These are phyloP conservation scores for Gnathonemus echidnorhynchus DNA, from an alignment of 2,113 vertebrate genomes.

Conservation along the genomic window DNA sequence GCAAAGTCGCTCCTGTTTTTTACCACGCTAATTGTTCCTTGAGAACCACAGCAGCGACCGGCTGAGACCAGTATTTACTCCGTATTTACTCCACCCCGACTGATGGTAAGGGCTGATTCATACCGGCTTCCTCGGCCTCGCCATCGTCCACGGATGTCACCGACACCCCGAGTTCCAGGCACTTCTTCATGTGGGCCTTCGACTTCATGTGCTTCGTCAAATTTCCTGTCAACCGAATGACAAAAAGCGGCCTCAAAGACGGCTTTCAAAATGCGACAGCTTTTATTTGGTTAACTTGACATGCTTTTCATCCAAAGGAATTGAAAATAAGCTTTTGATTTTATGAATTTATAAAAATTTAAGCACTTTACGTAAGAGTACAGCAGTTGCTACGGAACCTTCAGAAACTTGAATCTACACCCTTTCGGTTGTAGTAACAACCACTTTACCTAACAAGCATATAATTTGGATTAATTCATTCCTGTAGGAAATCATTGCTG, in stretches of 20 bases:
- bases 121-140: conserved; percentile 87
- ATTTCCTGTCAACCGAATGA: conserved; percentile 70
- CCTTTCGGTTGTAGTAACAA: neutral
- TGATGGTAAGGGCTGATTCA: conserved; percentile 24
- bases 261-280: neutral
- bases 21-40: conserved; percentile 34
- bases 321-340: neutral
- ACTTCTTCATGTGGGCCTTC: conserved; percentile 99
- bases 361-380: neutral
- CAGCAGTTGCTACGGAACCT: neutral
- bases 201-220: conserved; percentile 99
- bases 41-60: conserved; percentile 10
- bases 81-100: conserved; percentile 11
- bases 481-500: neutral
- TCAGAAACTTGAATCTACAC: neutral
- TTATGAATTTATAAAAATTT: conserved; percentile 22
- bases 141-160: conserved; percentile 87
- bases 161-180: conserved; percentile 92
- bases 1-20: conserved; percentile 29
- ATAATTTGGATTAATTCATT: neutral
- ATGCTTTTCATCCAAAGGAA: neutral
- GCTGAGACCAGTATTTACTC: conserved; percentile 16
- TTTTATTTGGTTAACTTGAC: neutral
- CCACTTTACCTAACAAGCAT: neutral
- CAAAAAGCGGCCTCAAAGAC: neutral